Evolutionary conservation across 2,113 vertebrate species (phyloP).

Genomic region (Ciconia stormi): DNA sequence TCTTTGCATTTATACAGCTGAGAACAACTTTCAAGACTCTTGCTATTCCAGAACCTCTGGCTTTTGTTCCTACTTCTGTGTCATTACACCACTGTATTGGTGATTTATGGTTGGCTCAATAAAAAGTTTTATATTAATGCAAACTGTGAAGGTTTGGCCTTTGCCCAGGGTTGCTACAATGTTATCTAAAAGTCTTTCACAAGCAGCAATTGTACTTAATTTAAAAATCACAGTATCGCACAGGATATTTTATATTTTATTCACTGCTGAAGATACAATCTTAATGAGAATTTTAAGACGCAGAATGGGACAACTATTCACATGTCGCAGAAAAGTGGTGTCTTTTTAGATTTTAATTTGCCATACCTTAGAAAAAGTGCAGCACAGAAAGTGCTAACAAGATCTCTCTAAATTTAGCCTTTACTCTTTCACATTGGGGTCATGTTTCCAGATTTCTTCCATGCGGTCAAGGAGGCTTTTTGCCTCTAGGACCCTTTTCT

Average conservation of each 20-base stretch:
- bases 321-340: not conserved
- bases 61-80: not conserved
- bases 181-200: slow-evolving; percentile 6
- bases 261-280: not conserved
- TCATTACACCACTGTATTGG: not conserved
- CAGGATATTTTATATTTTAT: not conserved
- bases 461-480: fast-evolving
- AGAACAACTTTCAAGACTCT: not conserved
- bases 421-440: not conserved
- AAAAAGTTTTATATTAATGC: not conserved
- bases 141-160: not conserved
- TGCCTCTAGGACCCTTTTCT: not conserved
- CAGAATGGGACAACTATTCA: not conserved
- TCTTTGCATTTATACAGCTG: not conserved
- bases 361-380: not conserved
- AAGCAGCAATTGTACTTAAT: slow-evolving; percentile 3
- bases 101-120: not conserved
- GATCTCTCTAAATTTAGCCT: not conserved
- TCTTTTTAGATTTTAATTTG: not conserved
- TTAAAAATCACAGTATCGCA: not conserved
- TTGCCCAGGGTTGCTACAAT: not conserved
- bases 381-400: not conserved
- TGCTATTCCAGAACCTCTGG: not conserved
- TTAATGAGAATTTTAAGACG: slow-evolving; percentile 32
- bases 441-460: not conserved